phyloP scores from a whole-genome alignment of 2,797 vertebrate genomes.

The Valencia hispanica region DNA sequence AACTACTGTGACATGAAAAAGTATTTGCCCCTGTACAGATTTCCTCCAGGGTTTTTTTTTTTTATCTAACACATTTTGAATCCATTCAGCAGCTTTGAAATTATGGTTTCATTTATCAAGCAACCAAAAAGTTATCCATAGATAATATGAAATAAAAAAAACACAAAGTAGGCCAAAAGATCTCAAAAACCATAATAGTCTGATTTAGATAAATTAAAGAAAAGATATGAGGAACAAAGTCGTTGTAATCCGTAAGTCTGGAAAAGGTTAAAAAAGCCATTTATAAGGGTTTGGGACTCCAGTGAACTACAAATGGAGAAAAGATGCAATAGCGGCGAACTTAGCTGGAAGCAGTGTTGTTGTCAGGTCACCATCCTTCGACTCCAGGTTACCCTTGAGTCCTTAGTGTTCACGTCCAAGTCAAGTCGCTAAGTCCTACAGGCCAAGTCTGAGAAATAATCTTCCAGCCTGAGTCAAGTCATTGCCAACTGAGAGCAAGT shows the following conservation, averaged over 20 bases:
- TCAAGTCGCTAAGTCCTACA: too few relatives aligned
- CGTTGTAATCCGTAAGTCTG: background rate
- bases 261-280: background rate
- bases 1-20: background rate
- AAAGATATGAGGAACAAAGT: background rate
- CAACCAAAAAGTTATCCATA: background rate
- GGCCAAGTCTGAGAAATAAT: too few relatives aligned
- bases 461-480: too few relatives aligned
- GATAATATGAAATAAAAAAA: background rate
- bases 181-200: background rate
- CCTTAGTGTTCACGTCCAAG: too few relatives aligned
- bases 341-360: too few relatives aligned
- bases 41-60: background rate
- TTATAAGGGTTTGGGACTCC: background rate
- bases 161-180: background rate
- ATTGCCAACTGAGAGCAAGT: too few relatives aligned
- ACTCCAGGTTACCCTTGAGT: too few relatives aligned
- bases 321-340: background rate
- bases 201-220: background rate
- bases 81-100: background rate
- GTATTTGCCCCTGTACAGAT: background rate
- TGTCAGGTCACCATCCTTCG: too few relatives aligned
- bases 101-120: background rate
- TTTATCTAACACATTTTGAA: background rate
- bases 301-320: background rate